Base-by-base conservation (phyloP, 2,113 vertebrate species). In the Phalacrocorax brasilianus region DNA sequence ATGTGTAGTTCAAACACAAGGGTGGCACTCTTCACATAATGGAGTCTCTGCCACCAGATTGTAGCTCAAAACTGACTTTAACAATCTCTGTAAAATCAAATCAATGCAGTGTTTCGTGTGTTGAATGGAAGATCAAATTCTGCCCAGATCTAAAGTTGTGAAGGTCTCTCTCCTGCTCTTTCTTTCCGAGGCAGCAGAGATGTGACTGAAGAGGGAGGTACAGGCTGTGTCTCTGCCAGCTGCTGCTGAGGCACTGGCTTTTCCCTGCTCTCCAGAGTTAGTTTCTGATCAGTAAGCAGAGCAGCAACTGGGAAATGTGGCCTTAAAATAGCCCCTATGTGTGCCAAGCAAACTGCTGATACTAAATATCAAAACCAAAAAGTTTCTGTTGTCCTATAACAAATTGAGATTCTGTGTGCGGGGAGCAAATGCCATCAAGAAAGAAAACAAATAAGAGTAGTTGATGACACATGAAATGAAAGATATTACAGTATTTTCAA, bases 81-180 rank as follows among this genome's bases (percentile, higher is more conserved):
- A 38, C 38, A 38, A 38, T 38, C 38, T 38, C 38, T 38, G 38
- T 38, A 38, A 38, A 38, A 38, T 38, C 38, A 38, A 38, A 38
- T 11, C 38, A 38, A 38, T 38, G 38, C 38, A 5, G 20, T 72
- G 62, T 58, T 85, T 81, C 1, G 5, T 65, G 12, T 26, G 10
- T 83, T 66, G 47, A 83, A 90, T 35, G 12, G 42, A 70, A 83
- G 62, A 89, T 40, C 22, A 71, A 79, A 59, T 91, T 85, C 61
- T 78, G n/a, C 67, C 42, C 67, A 49, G 0, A 56, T 66, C 44
- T 38, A 58, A 83, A 49, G 18, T 17, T 28, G 27, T 68, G 62
- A 56, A 72, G 15, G 55, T 94, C 45, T 86, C n/a, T 65, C 21
- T 76, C 14, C 22, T 59, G 18, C 18, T 77, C 8, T 24, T 47